Percentiles rank a stretch among this genome's conserved stretches.
phyloP scores from a whole-genome alignment of 35 echinoderm and acorn worm species.

The Antedon bifida region DNA sequence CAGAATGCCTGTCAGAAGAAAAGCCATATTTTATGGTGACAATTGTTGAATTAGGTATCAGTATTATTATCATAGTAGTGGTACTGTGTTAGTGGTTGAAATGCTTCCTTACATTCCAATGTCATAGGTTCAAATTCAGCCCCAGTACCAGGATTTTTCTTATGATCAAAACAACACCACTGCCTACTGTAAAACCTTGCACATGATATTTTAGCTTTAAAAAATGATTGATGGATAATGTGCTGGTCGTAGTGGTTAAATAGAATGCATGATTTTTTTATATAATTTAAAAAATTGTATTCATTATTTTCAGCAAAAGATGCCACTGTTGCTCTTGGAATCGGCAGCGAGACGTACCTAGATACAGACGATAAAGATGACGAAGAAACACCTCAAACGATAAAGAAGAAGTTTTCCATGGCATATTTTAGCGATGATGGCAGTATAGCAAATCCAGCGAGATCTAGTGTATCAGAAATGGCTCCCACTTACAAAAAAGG shows the following conservation, averaged over 20 bases:
- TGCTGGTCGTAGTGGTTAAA: background rate
- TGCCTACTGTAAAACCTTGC: too few species aligned
- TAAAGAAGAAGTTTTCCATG: slow-evolving; percentile 41
- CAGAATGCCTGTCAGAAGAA: slow-evolving; percentile 20
- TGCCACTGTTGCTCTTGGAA: slow-evolving; percentile 51
- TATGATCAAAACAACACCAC: too few species aligned
- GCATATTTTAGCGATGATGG: slow-evolving; percentile 80
- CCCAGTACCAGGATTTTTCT: too few species aligned
- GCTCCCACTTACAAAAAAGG: slow-evolving; percentile 55
- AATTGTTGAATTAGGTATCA: slow-evolving; percentile 50
- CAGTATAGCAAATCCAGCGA: slow-evolving; percentile 27
- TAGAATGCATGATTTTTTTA: too few species aligned
- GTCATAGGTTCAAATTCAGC: too few species aligned
- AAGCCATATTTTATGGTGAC: slow-evolving; percentile 63
- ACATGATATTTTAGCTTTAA: too few species aligned
- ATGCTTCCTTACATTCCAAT: background rate
- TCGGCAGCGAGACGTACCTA: slow-evolving; percentile 38
- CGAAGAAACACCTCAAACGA: slow-evolving; percentile 17
- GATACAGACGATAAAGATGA: slow-evolving; percentile 77
- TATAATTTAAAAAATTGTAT: too few species aligned
- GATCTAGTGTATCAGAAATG: slow-evolving; percentile 5
- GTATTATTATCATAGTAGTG: too few species aligned
- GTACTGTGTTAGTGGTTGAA: too few species aligned
- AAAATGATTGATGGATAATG: too few species aligned
- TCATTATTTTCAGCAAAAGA: slow-evolving; percentile 54